Percentiles rank a stretch among this genome's conserved stretches.
Evolutionary conservation across 2,797 vertebrate genomes (phyloP).

Genomic region (Brachymystax lenok): DNA sequence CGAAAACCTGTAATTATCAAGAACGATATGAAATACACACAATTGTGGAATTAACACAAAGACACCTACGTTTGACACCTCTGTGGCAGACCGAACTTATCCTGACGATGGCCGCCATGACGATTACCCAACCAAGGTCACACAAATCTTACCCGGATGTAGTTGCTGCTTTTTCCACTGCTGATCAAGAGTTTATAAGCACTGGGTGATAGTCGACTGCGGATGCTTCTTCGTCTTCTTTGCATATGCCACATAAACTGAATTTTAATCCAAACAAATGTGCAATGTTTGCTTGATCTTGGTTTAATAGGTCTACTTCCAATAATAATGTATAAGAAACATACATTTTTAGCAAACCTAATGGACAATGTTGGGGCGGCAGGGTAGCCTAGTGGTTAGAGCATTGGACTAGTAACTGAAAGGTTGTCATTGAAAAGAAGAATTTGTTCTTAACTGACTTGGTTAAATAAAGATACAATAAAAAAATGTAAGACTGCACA

Average conservation of each 20-base stretch:
- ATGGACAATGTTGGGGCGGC: background rate
- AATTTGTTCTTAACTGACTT: too few species aligned
- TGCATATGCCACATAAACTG: background rate
- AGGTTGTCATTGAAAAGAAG: too few species aligned
- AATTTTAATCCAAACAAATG: background rate
- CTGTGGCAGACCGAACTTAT: conserved; percentile 71
- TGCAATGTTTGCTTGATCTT: background rate
- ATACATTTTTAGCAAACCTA: background rate
- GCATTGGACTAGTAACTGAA: too few species aligned
- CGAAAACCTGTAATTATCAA: conserved; percentile 41
- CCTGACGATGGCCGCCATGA: conserved; percentile 77
- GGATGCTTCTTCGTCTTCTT: background rate
- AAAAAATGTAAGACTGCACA: too few species aligned
- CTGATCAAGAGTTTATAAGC: background rate
- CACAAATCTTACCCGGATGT: conserved; percentile 70
- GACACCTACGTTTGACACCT: conserved; percentile 73
- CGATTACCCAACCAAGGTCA: conserved; percentile 71
- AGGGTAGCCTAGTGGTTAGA: too few species aligned
- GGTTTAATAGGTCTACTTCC: background rate
- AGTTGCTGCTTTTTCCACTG: background rate
- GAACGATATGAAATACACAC: conserved; percentile 35
- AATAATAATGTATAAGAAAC: background rate
- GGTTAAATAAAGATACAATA: too few species aligned
- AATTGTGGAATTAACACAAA: background rate
- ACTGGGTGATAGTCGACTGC: background rate